A percentile compares a stretch with the other conserved stretches of the same genome.
These are phyloP conservation scores for Porites lutea DNA, from an alignment of 64 coral and sea anemone genomes.

Conservation along the genomic window DNA sequence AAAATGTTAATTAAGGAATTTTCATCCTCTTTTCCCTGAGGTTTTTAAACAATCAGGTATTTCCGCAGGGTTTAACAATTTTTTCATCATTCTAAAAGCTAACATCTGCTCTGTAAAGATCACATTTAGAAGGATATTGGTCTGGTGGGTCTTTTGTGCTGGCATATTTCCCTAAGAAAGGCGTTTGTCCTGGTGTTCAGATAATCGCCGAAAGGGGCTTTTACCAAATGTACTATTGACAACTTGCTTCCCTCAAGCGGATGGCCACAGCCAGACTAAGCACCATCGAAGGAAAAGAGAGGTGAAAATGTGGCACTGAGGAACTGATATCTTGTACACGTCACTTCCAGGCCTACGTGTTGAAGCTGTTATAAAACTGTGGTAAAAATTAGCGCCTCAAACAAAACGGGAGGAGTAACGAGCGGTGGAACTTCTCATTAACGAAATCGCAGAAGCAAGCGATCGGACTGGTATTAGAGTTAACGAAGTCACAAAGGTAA, in stretches of 20 bases:
- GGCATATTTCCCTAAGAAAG: background rate
- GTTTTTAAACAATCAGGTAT: background rate
- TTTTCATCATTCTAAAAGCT: background rate
- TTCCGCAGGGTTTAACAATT: background rate
- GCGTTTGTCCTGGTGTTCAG: background rate
- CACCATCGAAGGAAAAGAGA: background rate
- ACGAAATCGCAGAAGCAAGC: too few relatives aligned
- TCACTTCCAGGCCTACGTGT: slow-evolving; percentile 35
- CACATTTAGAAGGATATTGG: background rate
- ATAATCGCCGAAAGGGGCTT: background rate
- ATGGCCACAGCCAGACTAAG: background rate
- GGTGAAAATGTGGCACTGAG: background rate
- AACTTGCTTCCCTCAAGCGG: slow-evolving; percentile 3
- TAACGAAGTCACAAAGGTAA: too few relatives aligned
- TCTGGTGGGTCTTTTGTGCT: background rate
- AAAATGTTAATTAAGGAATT: background rate
- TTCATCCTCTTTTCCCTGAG: background rate
- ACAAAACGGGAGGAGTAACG: too few relatives aligned
- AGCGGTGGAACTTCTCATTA: too few relatives aligned
- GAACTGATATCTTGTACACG: slow-evolving; percentile 22
- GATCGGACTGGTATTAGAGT: too few relatives aligned
- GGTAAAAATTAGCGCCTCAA: background rate
- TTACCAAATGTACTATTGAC: background rate
- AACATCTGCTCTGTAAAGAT: background rate
- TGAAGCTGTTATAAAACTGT: slow-evolving; percentile 1